Base-by-base conservation (phyloP, 2,888 invertebrate genomes). In the Ennomos fuscantarius region DNA sequence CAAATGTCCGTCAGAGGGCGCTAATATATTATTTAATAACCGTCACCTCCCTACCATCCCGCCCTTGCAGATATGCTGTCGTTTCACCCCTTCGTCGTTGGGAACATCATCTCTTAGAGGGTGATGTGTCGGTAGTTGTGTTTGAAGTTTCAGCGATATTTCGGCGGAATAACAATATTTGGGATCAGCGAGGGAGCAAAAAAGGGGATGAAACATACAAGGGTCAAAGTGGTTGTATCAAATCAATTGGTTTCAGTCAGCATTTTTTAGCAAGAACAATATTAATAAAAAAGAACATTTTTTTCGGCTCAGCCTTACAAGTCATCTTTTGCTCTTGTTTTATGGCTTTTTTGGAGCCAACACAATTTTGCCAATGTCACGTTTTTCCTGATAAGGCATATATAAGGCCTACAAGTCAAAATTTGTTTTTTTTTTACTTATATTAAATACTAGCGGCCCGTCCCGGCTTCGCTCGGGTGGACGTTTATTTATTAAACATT, bases 11-110 rank as follows among this genome's bases (percentile, higher is more conserved):
- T 49, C 41, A 41, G 40, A 41, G 40, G 34, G 40, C 31, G 31
- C 48, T 55, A 60, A 55, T 55, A 60, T 60, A 61, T 56, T 40
- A 61, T 61, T 54, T 49, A 50, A 61, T 56, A 61, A 54, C 35
- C 41, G 34, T 44, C 53, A 48, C 57, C 40, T 24, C 49, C 55
- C 55, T 35, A 3, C 10, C 54, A 42, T 47, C 43, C 15, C 37
- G 13, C 39, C 44, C 42, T 51, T 40, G 34, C 36, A 48, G 49
- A 46, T 60, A 53, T 52, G 40, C 53, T 24, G 56, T 52, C 52
- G 39, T 53, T 50, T 60, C 15, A 53, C 34, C 59, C 46, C 40
- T 41, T 42, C 12, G 53, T 51, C 54, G 50, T 51, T 47, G n/a
- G 11, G 33, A 48, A 35, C 35, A 42, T 51, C 60, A 49, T 51